These are phyloP conservation scores for Myiozetetes cayanensis DNA, from an alignment of 2,113 vertebrate genomes.

Conservation along the genomic window DNA sequence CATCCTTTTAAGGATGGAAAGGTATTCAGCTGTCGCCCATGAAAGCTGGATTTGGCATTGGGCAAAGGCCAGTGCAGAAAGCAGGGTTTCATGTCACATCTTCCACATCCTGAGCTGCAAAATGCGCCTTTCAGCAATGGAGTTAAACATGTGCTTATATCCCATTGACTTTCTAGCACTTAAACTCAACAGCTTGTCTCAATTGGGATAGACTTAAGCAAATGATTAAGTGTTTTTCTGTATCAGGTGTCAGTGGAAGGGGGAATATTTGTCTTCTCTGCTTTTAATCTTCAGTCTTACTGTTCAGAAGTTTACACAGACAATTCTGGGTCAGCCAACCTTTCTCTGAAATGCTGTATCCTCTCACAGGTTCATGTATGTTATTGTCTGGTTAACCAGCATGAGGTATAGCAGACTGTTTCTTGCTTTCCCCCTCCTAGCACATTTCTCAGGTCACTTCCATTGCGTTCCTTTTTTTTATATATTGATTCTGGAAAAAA, in stretches of 20 bases:
- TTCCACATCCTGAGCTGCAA: neutral
- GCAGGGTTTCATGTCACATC: neutral
- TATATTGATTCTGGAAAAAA: constrained; percentile 60
- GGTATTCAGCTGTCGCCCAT: neutral
- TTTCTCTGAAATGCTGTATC: neutral
- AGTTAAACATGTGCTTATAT: neutral
- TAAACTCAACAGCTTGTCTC: constrained; percentile 34
- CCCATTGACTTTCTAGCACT: constrained; percentile 27
- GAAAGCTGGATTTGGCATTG: neutral
- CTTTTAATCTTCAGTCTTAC: neutral
- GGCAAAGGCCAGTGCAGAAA: neutral
- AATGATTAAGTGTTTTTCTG: constrained; percentile 34
- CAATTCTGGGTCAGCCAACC: neutral
- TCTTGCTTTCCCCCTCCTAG: neutral
- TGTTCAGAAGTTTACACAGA: neutral
- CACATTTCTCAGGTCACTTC: constrained; percentile 34
- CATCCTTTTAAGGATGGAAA: neutral
- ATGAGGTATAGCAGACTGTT: neutral
- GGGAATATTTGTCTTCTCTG: neutral
- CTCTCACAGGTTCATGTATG: neutral
- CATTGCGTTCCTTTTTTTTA: constrained; percentile 46
- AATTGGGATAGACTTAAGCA: neutral
- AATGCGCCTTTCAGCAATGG: constrained; percentile 6
- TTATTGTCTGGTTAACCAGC: neutral
- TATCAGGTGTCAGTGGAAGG: neutral